Evolutionary conservation across 2,888 invertebrate species (phyloP).

Genomic region (Dromius quadrimaculatus): DNA sequence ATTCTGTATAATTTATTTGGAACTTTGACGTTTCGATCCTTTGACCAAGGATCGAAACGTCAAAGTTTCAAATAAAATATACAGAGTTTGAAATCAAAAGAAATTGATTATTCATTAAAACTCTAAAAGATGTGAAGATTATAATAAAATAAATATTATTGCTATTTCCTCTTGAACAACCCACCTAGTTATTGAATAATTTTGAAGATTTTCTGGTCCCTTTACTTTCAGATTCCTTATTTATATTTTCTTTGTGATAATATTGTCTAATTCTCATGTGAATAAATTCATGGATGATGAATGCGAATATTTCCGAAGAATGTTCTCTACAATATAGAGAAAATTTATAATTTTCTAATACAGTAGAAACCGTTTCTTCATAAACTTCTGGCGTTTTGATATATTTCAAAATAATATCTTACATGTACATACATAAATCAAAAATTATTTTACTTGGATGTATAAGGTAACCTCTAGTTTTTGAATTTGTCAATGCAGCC

Average conservation of each 20-base stretch:
- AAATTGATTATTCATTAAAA: too few species aligned
- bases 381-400: not conserved
- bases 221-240: not conserved
- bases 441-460: not conserved
- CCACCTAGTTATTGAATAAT: too few species aligned
- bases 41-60: too few species aligned
- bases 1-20: too few species aligned
- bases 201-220: not conserved
- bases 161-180: too few species aligned
- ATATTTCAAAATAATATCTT: not conserved
- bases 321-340: not conserved
- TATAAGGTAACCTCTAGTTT: not conserved
- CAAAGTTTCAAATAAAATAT: too few species aligned
- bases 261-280: not conserved
- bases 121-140: too few species aligned
- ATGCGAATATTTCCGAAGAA: not conserved
- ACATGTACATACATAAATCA: slow-evolving; percentile 5
- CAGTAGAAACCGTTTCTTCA: not conserved
- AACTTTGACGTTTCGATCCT: too few species aligned
- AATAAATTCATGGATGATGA: not conserved
- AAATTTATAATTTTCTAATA: not conserved
- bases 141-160: too few species aligned
- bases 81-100: too few species aligned
- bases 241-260: not conserved
- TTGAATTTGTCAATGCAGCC: not conserved